Conservation (phyloP, 2,113 vertebrate genomes). For the Anas platyrhynchos region DNA sequence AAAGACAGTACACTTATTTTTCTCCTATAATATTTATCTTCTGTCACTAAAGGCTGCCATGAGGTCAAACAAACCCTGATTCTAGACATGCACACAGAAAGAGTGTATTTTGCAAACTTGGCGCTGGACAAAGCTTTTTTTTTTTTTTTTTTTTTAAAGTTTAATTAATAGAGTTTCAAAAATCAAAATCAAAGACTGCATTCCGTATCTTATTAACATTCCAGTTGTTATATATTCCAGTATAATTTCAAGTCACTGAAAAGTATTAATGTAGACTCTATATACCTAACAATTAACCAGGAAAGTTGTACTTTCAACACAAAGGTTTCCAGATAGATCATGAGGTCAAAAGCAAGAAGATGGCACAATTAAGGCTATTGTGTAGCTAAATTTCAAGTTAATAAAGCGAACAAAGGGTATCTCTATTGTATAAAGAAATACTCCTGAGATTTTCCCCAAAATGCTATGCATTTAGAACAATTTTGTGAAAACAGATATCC, state of each 20-base stretch:
- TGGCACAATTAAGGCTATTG: background rate
- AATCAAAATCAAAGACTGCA: background rate
- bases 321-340: background rate
- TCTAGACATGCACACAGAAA: background rate
- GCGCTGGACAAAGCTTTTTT: background rate
- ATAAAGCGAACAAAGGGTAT: background rate
- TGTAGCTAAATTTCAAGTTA: background rate
- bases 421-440: background rate
- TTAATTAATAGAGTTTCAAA: background rate
- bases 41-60: background rate
- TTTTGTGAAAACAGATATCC: conserved; percentile 13
- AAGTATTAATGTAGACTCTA: background rate
- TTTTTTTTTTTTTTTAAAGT: background rate
- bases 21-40: background rate
- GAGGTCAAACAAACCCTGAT: background rate
- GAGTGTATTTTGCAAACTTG: background rate
- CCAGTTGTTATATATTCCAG: background rate
- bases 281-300: background rate
- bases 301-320: background rate
- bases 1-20: background rate
- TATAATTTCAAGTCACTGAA: background rate
- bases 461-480: background rate
- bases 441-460: background rate
- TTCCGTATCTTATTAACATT: background rate
- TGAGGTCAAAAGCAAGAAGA: background rate